Evolutionary conservation across 2,888 invertebrate genomes (phyloP).

Genomic region (Archaeoteleia sp.): DNA sequence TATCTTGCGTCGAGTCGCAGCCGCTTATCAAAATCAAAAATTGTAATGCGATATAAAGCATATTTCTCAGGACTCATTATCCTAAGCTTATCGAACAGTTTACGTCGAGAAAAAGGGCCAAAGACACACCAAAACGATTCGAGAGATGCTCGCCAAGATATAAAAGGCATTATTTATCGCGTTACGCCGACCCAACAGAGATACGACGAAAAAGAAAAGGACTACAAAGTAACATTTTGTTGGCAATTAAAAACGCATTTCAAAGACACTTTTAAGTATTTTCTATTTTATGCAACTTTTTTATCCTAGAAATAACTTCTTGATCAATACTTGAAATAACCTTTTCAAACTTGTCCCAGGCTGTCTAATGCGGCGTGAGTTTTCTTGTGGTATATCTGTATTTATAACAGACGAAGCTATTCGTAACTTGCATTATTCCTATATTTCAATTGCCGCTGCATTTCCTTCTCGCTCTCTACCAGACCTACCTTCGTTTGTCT

Average conservation of each 20-base stretch:
- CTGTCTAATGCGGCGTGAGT: too few species aligned
- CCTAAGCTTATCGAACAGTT: constrained; percentile 45
- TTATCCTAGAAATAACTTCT: too few species aligned
- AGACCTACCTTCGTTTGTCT: background rate
- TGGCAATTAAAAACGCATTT: constrained; percentile 32
- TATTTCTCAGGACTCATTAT: constrained; percentile 41
- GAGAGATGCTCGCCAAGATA: constrained; percentile 36
- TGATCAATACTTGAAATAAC: too few species aligned
- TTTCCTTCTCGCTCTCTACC: background rate
- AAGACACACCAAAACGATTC: constrained; percentile 37
- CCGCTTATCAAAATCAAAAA: constrained; percentile 50
- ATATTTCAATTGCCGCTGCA: constrained; percentile 18
- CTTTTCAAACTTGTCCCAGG: too few species aligned
- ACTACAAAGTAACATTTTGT: constrained; percentile 25
- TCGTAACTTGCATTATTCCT: constrained; percentile 16
- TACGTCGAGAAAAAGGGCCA: constrained; percentile 23
- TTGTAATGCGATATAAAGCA: constrained; percentile 47
- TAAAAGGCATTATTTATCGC: constrained; percentile 35
- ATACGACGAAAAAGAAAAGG: constrained; percentile 28
- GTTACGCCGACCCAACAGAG: background rate
- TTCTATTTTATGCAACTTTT: too few species aligned
- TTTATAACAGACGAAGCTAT: background rate
- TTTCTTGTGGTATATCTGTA: background rate
- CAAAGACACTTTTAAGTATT: constrained; percentile 2
- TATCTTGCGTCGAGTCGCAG: constrained; percentile 29